Conservation (phyloP, 2,797 vertebrate species). For the Pipistrellus pygmaeus region DNA sequence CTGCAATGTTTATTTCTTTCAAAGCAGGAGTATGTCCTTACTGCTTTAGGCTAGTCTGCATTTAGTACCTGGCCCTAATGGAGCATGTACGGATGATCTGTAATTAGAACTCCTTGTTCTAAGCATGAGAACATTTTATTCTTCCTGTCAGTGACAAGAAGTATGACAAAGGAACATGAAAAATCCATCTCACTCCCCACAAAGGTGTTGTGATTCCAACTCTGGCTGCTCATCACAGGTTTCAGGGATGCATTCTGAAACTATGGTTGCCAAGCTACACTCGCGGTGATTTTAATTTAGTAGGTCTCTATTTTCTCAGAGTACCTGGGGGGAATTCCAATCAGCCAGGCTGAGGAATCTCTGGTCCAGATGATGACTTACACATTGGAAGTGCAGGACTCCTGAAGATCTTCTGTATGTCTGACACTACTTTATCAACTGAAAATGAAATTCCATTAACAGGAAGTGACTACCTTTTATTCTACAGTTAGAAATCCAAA, state of each 20-base stretch:
- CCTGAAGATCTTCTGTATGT: constrained; percentile 17
- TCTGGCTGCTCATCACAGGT: neutral
- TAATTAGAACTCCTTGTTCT: constrained; percentile 23
- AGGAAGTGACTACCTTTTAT: constrained; percentile 38
- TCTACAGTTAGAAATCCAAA: constrained; percentile 52
- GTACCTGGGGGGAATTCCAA: constrained; percentile 4
- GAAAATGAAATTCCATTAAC: constrained; percentile 22
- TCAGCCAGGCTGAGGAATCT: neutral
- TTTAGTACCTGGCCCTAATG: neutral
- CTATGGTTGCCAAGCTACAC: neutral
- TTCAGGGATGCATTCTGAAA: neutral
- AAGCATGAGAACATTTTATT: neutral
- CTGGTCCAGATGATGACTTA: neutral
- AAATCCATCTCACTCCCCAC: neutral
- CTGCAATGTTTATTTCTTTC: constrained; percentile 37
- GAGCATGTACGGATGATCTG: neutral
- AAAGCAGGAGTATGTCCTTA: constrained; percentile 20
- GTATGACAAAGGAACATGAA: neutral
- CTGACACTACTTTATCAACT: neutral
- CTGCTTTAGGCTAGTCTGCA: neutral
- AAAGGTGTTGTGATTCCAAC: neutral
- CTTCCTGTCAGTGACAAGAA: neutral
- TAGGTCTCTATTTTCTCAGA: neutral
- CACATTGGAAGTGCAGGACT: neutral
- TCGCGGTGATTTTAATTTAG: constrained; percentile 10